A percentile compares a stretch with the other conserved stretches of the same genome.
These are phyloP conservation scores for Temnopleurus reevesii DNA, from an alignment of 53 echinoderm and acorn worm genomes.

Conservation along the genomic window DNA sequence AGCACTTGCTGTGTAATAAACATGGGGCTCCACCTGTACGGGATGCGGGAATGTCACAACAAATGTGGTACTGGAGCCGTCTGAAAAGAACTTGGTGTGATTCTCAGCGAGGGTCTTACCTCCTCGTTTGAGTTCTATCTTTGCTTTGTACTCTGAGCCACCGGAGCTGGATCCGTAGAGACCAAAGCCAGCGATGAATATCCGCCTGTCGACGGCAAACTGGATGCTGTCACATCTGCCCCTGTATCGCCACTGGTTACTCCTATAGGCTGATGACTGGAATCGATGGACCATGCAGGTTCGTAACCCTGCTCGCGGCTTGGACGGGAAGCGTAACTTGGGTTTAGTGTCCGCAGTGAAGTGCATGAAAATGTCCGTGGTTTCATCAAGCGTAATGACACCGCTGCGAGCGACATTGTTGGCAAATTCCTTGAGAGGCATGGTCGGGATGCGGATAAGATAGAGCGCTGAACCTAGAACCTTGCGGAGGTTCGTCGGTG, in stretches of 20 bases:
- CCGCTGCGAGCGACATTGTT: conserved; percentile 85
- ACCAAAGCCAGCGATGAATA: conserved; percentile 97
- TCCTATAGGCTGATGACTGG: conserved; percentile 95
- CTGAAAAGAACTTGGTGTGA: conserved; percentile 93
- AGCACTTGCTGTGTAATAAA: conserved; percentile 94
- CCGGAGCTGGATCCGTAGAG: conserved; percentile 94
- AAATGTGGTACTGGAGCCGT: conserved; percentile 95
- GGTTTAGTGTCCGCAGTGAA: conserved; percentile 85
- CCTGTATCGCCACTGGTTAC: conserved; percentile 98
- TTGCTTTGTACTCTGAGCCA: conserved; percentile 84
- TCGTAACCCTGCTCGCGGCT: conserved; percentile 77
- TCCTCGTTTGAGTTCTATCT: conserved; percentile 88
- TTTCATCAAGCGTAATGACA: conserved; percentile 85
- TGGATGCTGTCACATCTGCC: conserved; percentile 98
- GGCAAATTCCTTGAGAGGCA: conserved; percentile 92
- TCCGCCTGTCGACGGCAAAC: conserved; percentile 90
- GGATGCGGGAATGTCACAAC: conserved; percentile 88
- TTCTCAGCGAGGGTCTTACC: conserved; percentile 85
- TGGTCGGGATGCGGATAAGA: conserved; percentile 89
- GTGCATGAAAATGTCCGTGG: conserved; percentile 87
- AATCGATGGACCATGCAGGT: conserved; percentile 92
- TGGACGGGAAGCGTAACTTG: conserved; percentile 79
- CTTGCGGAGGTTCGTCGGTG: conserved; percentile 81
- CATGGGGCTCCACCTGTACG: conserved; percentile 90
- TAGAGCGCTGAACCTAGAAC: conserved; percentile 89